Evolutionary conservation across 2,888 invertebrate genomes (phyloP).

Genomic region (Phyllotreta striolata): DNA sequence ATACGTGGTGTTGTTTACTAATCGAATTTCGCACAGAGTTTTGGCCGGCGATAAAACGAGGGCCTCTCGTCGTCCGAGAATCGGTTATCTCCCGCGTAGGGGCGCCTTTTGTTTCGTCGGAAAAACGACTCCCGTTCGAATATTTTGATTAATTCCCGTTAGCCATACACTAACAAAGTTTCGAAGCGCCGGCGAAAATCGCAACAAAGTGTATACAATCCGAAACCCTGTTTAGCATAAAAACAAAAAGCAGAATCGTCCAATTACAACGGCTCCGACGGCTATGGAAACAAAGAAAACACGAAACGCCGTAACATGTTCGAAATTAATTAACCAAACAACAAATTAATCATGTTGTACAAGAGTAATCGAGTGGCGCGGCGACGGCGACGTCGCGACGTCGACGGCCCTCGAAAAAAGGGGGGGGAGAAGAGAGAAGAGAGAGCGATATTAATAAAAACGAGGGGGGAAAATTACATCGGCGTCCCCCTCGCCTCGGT

Average conservation of each 20-base stretch:
- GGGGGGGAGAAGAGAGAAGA: no score
- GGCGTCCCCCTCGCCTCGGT: slow-evolving; percentile 42
- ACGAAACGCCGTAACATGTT: slow-evolving; percentile 41
- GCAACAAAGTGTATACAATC: neutral
- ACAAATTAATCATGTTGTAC: slow-evolving; percentile 57
- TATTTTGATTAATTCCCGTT: slow-evolving; percentile 13
- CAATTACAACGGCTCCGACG: slow-evolving; percentile 11
- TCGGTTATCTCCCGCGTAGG: slow-evolving; percentile 15
- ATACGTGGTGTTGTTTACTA: slow-evolving; percentile 35
- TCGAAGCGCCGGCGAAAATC: no score
- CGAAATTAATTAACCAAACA: slow-evolving; percentile 54
- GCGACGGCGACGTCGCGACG: neutral
- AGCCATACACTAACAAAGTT: slow-evolving; percentile 7
- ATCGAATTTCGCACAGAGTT: slow-evolving; percentile 36
- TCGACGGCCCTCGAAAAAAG: slow-evolving; percentile 11
- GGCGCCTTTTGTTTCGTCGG: slow-evolving; percentile 5
- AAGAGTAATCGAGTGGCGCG: slow-evolving; percentile 53
- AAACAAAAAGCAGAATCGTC: slow-evolving; percentile 13
- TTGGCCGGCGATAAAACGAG: slow-evolving; percentile 17
- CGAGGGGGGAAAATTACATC: slow-evolving; percentile 46
- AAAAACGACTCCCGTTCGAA: neutral
- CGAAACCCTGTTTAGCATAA: slow-evolving; percentile 11
- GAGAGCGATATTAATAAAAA: slow-evolving; percentile 37
- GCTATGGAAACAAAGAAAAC: slow-evolving; percentile 16
- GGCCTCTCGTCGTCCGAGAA: slow-evolving; percentile 12